A percentile compares a stretch with the other conserved stretches of the same genome.
phyloP scores from a whole-genome alignment of 2,113 vertebrate species.

The Hucho hucho region DNA sequence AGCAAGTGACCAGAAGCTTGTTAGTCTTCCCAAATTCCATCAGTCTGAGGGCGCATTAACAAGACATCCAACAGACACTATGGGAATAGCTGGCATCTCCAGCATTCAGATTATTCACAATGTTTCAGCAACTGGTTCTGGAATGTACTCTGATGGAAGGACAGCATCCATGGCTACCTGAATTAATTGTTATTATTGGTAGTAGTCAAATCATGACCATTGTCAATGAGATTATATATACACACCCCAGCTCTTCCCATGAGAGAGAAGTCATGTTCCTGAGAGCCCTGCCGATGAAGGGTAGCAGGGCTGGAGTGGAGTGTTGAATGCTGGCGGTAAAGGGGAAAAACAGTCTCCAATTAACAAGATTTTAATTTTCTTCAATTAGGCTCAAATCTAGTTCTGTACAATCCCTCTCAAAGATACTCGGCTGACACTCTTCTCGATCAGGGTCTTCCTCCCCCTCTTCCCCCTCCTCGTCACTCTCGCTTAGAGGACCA shows the following conservation, averaged over 20 bases:
- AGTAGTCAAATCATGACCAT: conserved; percentile 68
- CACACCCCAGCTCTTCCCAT: conserved; percentile 60
- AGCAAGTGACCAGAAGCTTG: conserved; percentile 32
- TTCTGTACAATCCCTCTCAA: conserved; percentile 88
- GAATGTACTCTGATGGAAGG: conserved; percentile 68
- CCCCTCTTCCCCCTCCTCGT: conserved; percentile 79
- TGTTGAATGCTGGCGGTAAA: conserved; percentile 56
- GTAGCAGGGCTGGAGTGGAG: conserved; percentile 53
- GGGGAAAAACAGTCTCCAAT: conserved; percentile 59
- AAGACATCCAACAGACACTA: conserved; percentile 37
- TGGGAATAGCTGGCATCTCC: conserved; percentile 35
- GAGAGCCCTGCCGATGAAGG: conserved; percentile 73
- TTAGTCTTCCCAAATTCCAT: conserved; percentile 30
- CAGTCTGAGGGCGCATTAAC: conserved; percentile 33
- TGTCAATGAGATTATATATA: conserved; percentile 48
- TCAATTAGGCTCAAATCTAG: conserved; percentile 87
- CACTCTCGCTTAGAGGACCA: conserved; percentile 87
- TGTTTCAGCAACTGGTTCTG: conserved; percentile 56
- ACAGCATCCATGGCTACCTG: conserved; percentile 71
- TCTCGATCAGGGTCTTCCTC: conserved; percentile 69
- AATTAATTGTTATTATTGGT: conserved; percentile 42
- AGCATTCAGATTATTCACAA: conserved; percentile 46
- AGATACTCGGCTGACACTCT: conserved; percentile 81
- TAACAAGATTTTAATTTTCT: conserved; percentile 79
- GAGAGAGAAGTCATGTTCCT: conserved; percentile 68